Evolutionary conservation across 2,888 invertebrate genomes (phyloP).

Genomic region (Stenolophus ochropezus): DNA sequence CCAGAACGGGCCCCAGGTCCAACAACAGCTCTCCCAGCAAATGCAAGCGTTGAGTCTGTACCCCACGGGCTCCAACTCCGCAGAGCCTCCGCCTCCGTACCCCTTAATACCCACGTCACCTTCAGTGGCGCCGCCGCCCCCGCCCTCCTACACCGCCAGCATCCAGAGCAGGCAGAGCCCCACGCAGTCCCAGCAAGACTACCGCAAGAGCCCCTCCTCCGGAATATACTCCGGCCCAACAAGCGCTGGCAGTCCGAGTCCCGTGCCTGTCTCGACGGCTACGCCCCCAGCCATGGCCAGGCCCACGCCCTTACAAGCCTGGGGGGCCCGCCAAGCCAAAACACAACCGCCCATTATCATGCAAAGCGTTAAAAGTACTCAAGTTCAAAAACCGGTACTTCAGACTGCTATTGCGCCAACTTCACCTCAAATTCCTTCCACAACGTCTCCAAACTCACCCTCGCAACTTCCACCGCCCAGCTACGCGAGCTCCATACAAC

Average conservation of each 20-base stretch:
- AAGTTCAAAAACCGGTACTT: conserved; percentile 94
- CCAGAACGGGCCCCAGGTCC: conserved; percentile 86
- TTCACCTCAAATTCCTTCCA: conserved; percentile 79
- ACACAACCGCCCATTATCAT: conserved; percentile 96
- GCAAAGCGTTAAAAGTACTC: conserved; percentile 97
- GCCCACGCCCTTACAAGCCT: conserved; percentile 88
- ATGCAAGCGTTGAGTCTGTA: conserved; percentile 90
- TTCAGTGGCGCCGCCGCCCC: conserved; percentile 81
- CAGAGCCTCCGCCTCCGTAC: conserved; percentile 78
- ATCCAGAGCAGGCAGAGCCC: conserved; percentile 92
- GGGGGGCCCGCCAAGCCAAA: conserved; percentile 90
- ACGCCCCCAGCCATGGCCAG: conserved; percentile 81
- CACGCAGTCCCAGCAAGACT: conserved; percentile 83
- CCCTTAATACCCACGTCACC: conserved; percentile 75
- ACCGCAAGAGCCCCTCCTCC: conserved; percentile 89
- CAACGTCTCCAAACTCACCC: conserved; percentile 66
- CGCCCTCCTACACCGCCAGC: conserved; percentile 89
- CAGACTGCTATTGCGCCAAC: conserved; percentile 97
- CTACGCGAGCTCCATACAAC: conserved; percentile 87
- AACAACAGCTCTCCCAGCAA: conserved; percentile 91
- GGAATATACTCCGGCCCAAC: conserved; percentile 90
- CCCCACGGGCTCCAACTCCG: conserved; percentile 77
- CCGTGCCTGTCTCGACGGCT: conserved; percentile 80
- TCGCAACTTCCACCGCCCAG: conserved; percentile 85
- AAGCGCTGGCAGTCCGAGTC: conserved; percentile 89